Conservation (phyloP, 2,888 invertebrate genomes). For the Tiliacea aurago region DNA sequence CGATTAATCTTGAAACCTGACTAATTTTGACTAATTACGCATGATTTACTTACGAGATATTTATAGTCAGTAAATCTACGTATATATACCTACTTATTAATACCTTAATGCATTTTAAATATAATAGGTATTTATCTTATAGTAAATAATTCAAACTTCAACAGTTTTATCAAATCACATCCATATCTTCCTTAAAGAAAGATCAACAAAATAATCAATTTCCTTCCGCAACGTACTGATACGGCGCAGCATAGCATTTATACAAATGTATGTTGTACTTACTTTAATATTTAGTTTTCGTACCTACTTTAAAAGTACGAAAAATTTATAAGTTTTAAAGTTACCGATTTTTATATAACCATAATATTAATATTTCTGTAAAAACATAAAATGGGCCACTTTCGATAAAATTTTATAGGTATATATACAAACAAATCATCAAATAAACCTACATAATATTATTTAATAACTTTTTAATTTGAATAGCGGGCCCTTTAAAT, state of each 20-base stretch:
- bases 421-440: not conserved
- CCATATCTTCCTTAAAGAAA: not conserved
- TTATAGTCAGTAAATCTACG: not conserved
- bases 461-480: not conserved
- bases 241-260: not conserved
- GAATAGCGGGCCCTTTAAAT: not conserved
- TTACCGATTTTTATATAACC: not conserved
- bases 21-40: constrained; percentile 28
- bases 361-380: not conserved
- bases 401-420: not conserved
- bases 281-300: not conserved
- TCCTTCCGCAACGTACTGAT: not conserved
- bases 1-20: constrained; percentile 28
- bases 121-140: not conserved
- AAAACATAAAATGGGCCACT: not conserved
- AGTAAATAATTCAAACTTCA: not conserved
- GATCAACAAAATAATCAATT: not conserved
- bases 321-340: too few species aligned
- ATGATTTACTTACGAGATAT: not conserved
- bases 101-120: too few species aligned
- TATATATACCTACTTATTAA: not conserved
- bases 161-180: not conserved
- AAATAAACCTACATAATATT: not conserved
- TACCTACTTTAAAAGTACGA: too few species aligned
- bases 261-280: not conserved